These are phyloP conservation scores for Lamprotornis superbus DNA, from an alignment of 2,113 vertebrate species.

Conservation along the genomic window DNA sequence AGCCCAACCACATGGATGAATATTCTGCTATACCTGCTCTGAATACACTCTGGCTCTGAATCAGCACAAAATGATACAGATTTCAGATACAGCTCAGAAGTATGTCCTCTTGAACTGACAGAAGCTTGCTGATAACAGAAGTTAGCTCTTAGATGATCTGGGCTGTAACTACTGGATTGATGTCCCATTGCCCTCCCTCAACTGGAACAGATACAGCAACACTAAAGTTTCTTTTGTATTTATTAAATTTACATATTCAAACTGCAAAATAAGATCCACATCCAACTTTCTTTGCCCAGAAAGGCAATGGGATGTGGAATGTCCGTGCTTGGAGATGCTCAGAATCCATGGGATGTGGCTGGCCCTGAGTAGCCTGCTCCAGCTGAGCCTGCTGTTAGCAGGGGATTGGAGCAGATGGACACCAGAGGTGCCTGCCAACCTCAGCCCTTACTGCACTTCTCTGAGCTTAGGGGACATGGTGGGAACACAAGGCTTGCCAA, in stretches of 20 bases:
- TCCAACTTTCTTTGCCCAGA: background rate
- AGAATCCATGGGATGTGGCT: background rate
- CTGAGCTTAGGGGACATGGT: background rate
- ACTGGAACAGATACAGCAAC: background rate
- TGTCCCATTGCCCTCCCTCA: background rate
- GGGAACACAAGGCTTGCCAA: background rate
- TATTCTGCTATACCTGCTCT: background rate
- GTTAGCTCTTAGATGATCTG: background rate
- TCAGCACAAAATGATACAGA: background rate
- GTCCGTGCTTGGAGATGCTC: background rate
- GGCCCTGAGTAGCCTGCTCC: background rate
- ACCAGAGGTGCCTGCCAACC: background rate
- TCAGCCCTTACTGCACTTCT: background rate
- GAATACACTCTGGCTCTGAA: background rate
- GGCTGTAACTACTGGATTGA: background rate
- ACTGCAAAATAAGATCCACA: background rate
- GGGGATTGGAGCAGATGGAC: background rate
- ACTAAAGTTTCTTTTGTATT: background rate
- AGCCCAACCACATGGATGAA: fast-evolving
- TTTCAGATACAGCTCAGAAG: background rate
- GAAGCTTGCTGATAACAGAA: background rate
- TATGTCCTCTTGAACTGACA: background rate
- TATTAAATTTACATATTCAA: background rate
- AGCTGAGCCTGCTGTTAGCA: background rate
- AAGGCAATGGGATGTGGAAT: background rate